Conservation (phyloP, 2,797 vertebrate genomes). For the Lutjanus campechanus region DNA sequence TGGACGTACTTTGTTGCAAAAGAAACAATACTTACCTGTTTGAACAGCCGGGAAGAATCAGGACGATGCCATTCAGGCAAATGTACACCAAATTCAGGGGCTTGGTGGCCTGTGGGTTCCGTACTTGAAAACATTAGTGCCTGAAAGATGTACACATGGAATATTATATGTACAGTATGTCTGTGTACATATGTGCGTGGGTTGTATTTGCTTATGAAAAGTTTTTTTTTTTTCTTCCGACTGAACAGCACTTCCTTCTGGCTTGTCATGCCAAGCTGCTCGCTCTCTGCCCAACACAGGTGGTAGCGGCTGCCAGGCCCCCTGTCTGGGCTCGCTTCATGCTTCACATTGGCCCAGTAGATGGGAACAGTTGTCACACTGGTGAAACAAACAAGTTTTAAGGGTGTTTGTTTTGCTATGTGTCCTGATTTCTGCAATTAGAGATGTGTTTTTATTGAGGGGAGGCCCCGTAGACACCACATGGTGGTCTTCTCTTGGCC, state of each 20-base stretch:
- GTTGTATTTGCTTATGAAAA: slow-evolving; percentile 7
- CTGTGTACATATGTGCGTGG: not conserved
- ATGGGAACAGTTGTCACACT: slow-evolving; percentile 56
- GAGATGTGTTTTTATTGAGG: slow-evolving; percentile 33
- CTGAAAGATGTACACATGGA: not conserved
- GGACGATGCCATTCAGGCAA: too few relatives aligned
- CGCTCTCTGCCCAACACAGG: slow-evolving; percentile 50
- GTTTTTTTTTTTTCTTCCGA: not conserved
- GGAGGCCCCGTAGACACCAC: slow-evolving; percentile 6
- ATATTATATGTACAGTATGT: not conserved
- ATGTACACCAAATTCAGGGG: too few relatives aligned
- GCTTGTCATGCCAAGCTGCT: slow-evolving; percentile 44
- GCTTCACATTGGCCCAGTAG: slow-evolving; percentile 56
- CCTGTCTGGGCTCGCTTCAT: slow-evolving; percentile 34
- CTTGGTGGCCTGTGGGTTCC: too few relatives aligned
- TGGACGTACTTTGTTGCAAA: too few relatives aligned
- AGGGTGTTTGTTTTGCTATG: slow-evolving; percentile 49
- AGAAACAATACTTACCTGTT: too few relatives aligned
- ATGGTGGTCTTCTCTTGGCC: slow-evolving; percentile 22
- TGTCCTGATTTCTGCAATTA: slow-evolving; percentile 51
- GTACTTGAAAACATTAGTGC: not conserved
- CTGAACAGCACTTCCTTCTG: slow-evolving; percentile 51
- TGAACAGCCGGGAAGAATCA: too few relatives aligned
- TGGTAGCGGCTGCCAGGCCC: slow-evolving; percentile 49
- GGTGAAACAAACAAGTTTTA: slow-evolving; percentile 58